Conservation (phyloP, 1,140 invertebrate species). For the Hyposmocoma kahamanoa region DNA sequence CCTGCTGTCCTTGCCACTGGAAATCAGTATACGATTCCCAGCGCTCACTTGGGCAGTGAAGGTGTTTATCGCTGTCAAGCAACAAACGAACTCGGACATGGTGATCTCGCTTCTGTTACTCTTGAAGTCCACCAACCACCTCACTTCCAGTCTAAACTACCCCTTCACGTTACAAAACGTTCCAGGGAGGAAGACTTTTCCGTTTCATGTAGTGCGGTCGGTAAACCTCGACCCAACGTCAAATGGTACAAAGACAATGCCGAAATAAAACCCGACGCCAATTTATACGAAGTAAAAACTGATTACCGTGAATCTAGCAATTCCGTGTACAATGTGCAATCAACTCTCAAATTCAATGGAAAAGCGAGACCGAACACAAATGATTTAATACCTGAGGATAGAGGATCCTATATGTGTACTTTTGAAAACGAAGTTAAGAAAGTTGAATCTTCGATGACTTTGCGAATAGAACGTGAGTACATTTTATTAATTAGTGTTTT, state of each 20-base stretch:
- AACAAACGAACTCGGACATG: constrained; percentile 89
- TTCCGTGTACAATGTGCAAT: constrained; percentile 87
- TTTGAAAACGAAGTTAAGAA: constrained; percentile 93
- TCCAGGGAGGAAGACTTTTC: constrained; percentile 88
- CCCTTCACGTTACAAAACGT: constrained; percentile 85
- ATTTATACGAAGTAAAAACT: constrained; percentile 86
- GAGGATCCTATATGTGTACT: constrained; percentile 90
- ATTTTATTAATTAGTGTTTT: too few relatives aligned
- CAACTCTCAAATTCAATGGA: constrained; percentile 86
- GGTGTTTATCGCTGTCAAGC: constrained; percentile 93
- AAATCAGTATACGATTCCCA: constrained; percentile 88
- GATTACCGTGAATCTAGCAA: constrained; percentile 83
- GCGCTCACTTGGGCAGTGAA: constrained; percentile 87
- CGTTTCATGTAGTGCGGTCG: constrained; percentile 87
- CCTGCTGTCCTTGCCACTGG: constrained; percentile 81
- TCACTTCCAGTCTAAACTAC: constrained; percentile 86
- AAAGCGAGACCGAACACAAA: constrained; percentile 82
- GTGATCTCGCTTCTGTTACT: constrained; percentile 86
- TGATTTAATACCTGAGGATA: constrained; percentile 85
- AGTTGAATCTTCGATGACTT: constrained; percentile 89
- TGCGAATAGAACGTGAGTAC: constrained; percentile 90
- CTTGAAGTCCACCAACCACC: constrained; percentile 92
- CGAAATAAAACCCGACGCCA: constrained; percentile 82
- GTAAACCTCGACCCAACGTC: constrained; percentile 88
- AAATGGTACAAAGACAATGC: constrained; percentile 91